Base-by-base conservation (phyloP, 2,888 invertebrate genomes). In the Sclerodermus sp. region DNA sequence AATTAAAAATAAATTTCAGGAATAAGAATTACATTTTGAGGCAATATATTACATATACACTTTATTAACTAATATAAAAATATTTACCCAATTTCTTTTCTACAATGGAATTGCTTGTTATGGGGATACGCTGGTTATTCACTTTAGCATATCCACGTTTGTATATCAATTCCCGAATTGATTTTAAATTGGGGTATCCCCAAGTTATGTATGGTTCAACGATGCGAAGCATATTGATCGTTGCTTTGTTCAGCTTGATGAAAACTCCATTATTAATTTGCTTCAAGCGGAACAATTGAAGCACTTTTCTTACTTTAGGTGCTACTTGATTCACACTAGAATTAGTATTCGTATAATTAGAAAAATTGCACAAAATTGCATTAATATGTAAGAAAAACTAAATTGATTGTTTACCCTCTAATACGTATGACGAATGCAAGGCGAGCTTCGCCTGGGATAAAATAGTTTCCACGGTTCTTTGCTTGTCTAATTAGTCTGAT, bases 221-320 rank as follows among this genome's bases (percentile, higher is more conserved):
- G 67, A 99, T 96, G 76, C 98, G 90, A 71, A 99, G 83, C 98
- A 99, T 99, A 82, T 96, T 95, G 62, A 98, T 85, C 13, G 99
- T 98, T 3, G 99, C 98, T 80, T 98, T 98, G 85, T 99, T 99
- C 67, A 99, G 82, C 72, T 93, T 92, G 44, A 99, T 86, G 79
- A 99, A 99, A 40, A 97, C 91, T 50, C 96, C 99, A 80, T 99
- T 99, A 88, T 99, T 99, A 82, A 99, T 99, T 82, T 99, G 99
- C 47, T 92, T 87, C 76, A 99, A 82, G 70, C 99, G 90, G 86
- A 99, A 95, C 67, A 99, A 82, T 80, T 98, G 94, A 60, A 99
- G 86, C 10, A 98, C 94, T 81, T 98, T 96, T 54, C 96, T 90
- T 42, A 97, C 97, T 76, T 88, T 88, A 1, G 87, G 88, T 9